Evolutionary conservation across 2,888 invertebrate species (phyloP), one percentile per base, ranked within the genome.

Genomic region (Scaptomyza cyrtandrae): DNA sequence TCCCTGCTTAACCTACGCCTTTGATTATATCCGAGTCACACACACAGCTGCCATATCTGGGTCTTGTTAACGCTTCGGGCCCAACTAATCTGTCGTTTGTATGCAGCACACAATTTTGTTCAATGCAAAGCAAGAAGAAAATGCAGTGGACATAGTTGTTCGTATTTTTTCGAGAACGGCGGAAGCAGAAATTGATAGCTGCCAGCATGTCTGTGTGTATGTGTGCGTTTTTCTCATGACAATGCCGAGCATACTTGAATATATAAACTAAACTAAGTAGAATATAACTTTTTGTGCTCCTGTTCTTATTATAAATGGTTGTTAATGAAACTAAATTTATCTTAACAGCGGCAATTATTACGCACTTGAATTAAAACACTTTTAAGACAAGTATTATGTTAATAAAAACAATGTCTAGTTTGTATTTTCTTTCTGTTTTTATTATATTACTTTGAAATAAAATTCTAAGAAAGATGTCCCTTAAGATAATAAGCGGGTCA

Each of bases 1-100:
- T 19, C 54, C 19, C 44, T 44, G 41, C 54, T 69, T 69, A 68
- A 64, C 64, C 69, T 57, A 31, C 45, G 60, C 53, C 66, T 14
- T 43, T 48, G 75, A 71, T 54, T 55, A 58, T 48, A 61, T 61
- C 57, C 59, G 31, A 45, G 53, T 50, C 54, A 24, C 56, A 65
- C n/a, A 24, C 50, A 16, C 16, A 10, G 39, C 41, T 46, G 13
- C 53, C 35, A 49, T 58, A 56, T 61, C 49, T 46, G 39, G 37
- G 44, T 39, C 68, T 52, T 76, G 68, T 71, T 50, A 76, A 45
- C 57, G 68, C 78, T 57, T 14, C 46, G 64, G 71, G 64, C 64
- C 35, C 43, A 50, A 73, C 69, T 85, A 84, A 84, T 82, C 84
- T 74, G 69, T 68, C 76, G 80, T 84, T 76, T 78, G 77, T 86